These are phyloP conservation scores for Caenorhabditis tropicalis DNA, from an alignment of 1,140 invertebrate genomes.

Conservation along the genomic window DNA sequence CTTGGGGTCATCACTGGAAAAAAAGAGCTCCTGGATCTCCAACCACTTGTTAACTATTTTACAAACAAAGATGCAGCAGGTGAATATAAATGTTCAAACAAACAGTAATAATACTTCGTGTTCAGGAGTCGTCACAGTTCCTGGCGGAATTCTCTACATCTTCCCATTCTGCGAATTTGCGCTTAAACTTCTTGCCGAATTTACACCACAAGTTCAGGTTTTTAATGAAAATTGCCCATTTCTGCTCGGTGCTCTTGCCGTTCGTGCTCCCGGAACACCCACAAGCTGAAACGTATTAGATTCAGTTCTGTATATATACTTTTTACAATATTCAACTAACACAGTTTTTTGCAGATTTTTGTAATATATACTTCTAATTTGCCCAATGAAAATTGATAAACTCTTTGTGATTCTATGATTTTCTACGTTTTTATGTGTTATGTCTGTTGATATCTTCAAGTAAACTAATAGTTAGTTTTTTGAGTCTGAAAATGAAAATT, in stretches of 20 bases:
- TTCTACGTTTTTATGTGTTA: no score
- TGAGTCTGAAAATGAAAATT: not conserved
- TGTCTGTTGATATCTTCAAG: no score
- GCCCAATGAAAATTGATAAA: no score
- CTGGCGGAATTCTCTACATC: slow-evolving; percentile 52
- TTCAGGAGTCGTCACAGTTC: slow-evolving; percentile 52
- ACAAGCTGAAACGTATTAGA: not conserved
- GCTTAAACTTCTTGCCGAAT: slow-evolving; percentile 43
- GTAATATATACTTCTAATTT: no score
- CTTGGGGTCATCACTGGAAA: slow-evolving; percentile 52
- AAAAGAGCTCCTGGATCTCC: slow-evolving; percentile 31
- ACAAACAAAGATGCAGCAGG: slow-evolving; percentile 58
- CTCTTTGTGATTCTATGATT: no score
- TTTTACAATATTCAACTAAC: no score
- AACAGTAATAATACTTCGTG: not conserved
- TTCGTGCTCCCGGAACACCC: not conserved
- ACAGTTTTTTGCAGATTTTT: no score
- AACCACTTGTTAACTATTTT: slow-evolving; percentile 51
- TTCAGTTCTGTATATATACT: not conserved
- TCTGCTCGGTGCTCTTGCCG: slow-evolving; percentile 42
- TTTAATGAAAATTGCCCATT: slow-evolving; percentile 48
- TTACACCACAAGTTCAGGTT: slow-evolving; percentile 43
- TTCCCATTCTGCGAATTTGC: slow-evolving; percentile 58
- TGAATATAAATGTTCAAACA: not conserved
- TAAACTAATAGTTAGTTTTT: no score